Percentiles rank a stretch among this genome's conserved stretches.
phyloP scores from a whole-genome alignment of 2,113 vertebrate species.

The Camelus bactrianus region DNA sequence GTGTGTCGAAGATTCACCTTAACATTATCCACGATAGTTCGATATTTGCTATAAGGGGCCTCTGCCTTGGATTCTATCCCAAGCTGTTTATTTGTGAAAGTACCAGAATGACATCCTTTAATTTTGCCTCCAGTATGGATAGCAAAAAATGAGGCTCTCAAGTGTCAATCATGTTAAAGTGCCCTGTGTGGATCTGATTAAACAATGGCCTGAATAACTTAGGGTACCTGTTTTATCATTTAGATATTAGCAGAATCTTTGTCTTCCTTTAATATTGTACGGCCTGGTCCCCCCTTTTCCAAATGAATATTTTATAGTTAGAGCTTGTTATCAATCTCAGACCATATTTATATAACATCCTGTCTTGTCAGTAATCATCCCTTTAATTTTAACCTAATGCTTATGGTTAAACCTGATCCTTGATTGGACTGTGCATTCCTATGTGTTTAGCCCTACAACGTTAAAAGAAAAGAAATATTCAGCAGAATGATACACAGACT shows the following conservation, averaged over 20 bases:
- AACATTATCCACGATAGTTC: conserved; percentile 63
- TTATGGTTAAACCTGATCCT: conserved; percentile 55
- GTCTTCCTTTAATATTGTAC: conserved; percentile 47
- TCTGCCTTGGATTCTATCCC: conserved; percentile 55
- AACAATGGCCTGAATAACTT: conserved; percentile 77
- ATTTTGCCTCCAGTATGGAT: conserved; percentile 45
- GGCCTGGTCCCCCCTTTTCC: conserved; percentile 14
- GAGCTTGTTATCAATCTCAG: conserved; percentile 62
- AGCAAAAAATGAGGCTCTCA: conserved; percentile 56
- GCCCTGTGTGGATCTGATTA: conserved; percentile 63
- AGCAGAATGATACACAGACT: background rate
- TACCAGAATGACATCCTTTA: conserved; percentile 54
- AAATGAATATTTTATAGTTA: conserved; percentile 77
- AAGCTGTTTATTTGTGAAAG: conserved; percentile 66
- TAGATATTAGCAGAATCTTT: conserved; percentile 65
- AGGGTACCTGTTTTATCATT: conserved; percentile 63
- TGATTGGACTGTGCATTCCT: conserved; percentile 56
- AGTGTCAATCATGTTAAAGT: conserved; percentile 68
- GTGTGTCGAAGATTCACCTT: conserved; percentile 74
- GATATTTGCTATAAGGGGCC: conserved; percentile 54
- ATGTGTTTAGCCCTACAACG: conserved; percentile 34
- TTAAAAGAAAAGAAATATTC: conserved; percentile 54
- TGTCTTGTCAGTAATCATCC: conserved; percentile 71
- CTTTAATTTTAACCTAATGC: conserved; percentile 68
- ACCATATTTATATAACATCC: conserved; percentile 64